Evolutionary conservation across 2,888 invertebrate genomes (phyloP), one percentile per base, ranked within the genome.

Genomic region (Phortica okadai): DNA sequence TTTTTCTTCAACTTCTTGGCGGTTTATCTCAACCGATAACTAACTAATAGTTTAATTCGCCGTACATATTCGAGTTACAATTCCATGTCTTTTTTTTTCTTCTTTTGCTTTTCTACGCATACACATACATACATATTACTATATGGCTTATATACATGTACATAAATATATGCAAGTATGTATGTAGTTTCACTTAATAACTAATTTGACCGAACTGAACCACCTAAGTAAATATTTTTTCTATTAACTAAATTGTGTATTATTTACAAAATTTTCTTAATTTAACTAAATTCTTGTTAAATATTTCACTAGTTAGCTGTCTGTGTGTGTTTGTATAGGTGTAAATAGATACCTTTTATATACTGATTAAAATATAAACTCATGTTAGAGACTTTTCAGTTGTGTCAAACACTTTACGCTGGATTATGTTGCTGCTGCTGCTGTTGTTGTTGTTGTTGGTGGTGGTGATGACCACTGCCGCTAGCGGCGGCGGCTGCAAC

Each of bases 241-340:
- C 62, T 64, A 50, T 56, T 74, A 50, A 67, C 62, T 72, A 72
- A 69, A 62, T 77, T 80, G 72, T 77, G 75, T 77, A 79, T 79
- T 85, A 86, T 84, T 44, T 88, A 85, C 86, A 85, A 80, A 79
- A 82, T 85, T 87, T 67, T 78, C 85, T 87, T 86, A 78, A 74
- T 82, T 81, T 82, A 69, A 14, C 45, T 11, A 45, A 73, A 74
- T 76, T 16, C 78, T 77, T 76, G 72, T 69, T 79, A 77, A 77
- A 80, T 79, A 79, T 76, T 86, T 80, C 54, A 77, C 81, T 83
- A 84, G 77, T 76, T 73, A 50, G 42, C 16, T 11, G 42, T 62
- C n/a, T n/a, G 44, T 11, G 44, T 58, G 14, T 58, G n/a, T 41
- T 8, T 56, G 11, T 41, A 8, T 14, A 5, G 21, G n/a, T 1